Evolutionary conservation across 1,140 invertebrate genomes (phyloP), one percentile per base, ranked within the genome.

Genomic region (Orussus abietinus): DNA sequence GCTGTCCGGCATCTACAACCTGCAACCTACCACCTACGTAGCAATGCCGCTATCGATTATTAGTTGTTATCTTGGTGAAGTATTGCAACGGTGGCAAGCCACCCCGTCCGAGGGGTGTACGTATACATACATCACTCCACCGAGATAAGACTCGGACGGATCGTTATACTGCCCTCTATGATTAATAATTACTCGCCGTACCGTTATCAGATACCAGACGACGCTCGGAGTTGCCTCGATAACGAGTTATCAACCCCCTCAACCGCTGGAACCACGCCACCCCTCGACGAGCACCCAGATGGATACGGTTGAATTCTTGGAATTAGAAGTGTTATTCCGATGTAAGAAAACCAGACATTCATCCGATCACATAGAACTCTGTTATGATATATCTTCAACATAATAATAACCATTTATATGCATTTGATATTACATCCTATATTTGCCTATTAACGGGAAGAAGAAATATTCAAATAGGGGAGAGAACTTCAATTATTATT

Each of bases 141-240:
- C 55, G 45, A 69, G 67, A 69, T 72, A 72, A 72, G 66, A 66
- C 61, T 66, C 56, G 60, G 59, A 66, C 66, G 66, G 66, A 70
- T 70, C 64, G 66, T 64, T 70, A 68, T 62, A 62, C 61, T 51
- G 56, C 51, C 58, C 59, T 64, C 65, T 70, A 70, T 72, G 67
- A 72, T 72, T 70, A 72, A 69, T 72, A 72, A 72, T 72, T 70
- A 70, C 64, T 66, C 60, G 63, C 51, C 49, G 45, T 40, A 53
- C 46, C 60, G 59, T 69, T 67, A 69, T 70, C 67, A 66, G 64
- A 66, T 68, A 51, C 52, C 59, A 63, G 60, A 63, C 64, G 60
- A 64, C 57, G 12, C 17, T 15, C 62, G 53, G 63, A 65, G 59
- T 64, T 67, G 60, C 64, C 58, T 59, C 64, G 66, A 69, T 69